Conservation (phyloP, 1,140 invertebrate species). For the Sogatella furcifera region DNA sequence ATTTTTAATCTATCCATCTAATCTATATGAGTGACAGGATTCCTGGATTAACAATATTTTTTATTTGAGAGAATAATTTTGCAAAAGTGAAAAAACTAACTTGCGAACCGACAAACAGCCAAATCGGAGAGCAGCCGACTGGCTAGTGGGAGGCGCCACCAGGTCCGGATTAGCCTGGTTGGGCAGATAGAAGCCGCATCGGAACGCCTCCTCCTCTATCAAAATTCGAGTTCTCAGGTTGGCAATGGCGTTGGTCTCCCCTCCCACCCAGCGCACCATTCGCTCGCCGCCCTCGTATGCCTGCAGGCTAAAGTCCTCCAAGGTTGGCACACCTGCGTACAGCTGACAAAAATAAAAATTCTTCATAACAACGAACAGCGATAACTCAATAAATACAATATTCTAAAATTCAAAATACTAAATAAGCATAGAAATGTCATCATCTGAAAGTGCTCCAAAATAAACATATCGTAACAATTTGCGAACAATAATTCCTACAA, state of each 20-base stretch:
- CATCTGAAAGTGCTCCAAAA: too few species aligned
- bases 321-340: conserved; percentile 32
- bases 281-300: conserved; percentile 34
- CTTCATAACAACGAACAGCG: too few species aligned
- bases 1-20: too few species aligned
- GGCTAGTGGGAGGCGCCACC: conserved; percentile 49
- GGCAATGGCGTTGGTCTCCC: conserved; percentile 51
- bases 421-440: too few species aligned
- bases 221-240: conserved; percentile 40
- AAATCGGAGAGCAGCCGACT: conserved; percentile 55
- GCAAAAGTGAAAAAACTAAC: conserved; percentile 26
- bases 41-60: too few species aligned
- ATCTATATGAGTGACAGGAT: too few species aligned
- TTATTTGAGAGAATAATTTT: too few species aligned
- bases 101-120: conserved; percentile 49
- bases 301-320: conserved; percentile 46
- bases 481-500: too few species aligned
- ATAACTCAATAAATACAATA: too few species aligned
- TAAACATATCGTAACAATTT: too few species aligned
- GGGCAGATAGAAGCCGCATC: conserved; percentile 37
- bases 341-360: conserved; percentile 27
- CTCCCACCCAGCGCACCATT: conserved; percentile 46
- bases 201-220: conserved; percentile 46
- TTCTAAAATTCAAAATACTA: too few species aligned
- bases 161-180: conserved; percentile 58